phyloP scores from a whole-genome alignment of 2,888 invertebrate genomes.

The Synergus gifuensis region DNA sequence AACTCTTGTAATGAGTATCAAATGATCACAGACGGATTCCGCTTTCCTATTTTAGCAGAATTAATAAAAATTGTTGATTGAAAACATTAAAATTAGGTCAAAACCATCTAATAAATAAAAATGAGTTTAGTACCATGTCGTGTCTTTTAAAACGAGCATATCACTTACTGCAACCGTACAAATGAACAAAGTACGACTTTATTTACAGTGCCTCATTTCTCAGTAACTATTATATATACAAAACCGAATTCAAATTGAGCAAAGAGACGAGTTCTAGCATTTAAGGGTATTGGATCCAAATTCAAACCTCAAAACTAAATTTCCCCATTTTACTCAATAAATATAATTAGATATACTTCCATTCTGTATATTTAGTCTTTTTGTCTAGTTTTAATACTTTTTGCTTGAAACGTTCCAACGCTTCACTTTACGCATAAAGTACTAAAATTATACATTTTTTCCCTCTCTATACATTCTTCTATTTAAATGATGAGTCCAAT shows the following conservation, averaged over 20 bases:
- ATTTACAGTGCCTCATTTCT: slow-evolving; percentile 33
- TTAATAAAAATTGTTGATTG: not conserved
- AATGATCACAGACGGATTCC: slow-evolving; percentile 36
- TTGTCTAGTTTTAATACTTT: no score
- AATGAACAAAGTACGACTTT: slow-evolving; percentile 14
- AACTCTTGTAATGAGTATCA: slow-evolving; percentile 36
- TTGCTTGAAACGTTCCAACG: no score
- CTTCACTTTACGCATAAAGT: no score
- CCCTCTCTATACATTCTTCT: no score
- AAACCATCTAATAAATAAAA: not conserved
- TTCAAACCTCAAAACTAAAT: no score
- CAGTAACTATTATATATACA: slow-evolving; percentile 26
- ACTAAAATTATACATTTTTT: no score
- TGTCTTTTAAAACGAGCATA: slow-evolving; percentile 10
- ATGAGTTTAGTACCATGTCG: not conserved
- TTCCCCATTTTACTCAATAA: no score
- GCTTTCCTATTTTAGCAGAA: slow-evolving; percentile 12
- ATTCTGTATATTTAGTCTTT: no score
- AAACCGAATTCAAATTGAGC: slow-evolving; percentile 38
- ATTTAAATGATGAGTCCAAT: no score
- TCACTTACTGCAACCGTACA: not conserved
- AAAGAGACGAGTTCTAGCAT: slow-evolving; percentile 3
- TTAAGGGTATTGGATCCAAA: not conserved
- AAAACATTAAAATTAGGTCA: not conserved
- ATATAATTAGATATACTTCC: no score